Percentiles rank a stretch among this genome's conserved stretches.
These are phyloP conservation scores for Tiaroga cobitis DNA, from an alignment of 2,797 vertebrate genomes.

Conservation along the genomic window DNA sequence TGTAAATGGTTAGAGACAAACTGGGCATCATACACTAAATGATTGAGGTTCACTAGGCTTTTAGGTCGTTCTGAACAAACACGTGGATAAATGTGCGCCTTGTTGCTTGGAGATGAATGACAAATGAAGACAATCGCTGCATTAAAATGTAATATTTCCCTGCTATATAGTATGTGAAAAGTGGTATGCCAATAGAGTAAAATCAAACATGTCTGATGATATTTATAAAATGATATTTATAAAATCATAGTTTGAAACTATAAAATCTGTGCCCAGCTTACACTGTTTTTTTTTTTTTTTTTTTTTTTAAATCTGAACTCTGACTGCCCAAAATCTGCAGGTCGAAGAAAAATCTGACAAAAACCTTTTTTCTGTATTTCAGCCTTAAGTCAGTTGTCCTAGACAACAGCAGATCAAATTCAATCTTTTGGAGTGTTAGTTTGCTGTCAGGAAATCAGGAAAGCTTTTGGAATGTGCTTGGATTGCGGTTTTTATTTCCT, in stretches of 20 bases:
- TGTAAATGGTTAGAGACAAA: not conserved
- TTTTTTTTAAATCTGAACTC: not conserved
- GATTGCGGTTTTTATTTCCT: constrained; percentile 33
- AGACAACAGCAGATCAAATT: not conserved
- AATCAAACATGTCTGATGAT: not conserved
- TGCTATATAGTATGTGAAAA: no score
- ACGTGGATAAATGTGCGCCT: not conserved
- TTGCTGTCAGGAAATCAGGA: constrained; percentile 18
- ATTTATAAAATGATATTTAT: no score
- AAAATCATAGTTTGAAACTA: no score
- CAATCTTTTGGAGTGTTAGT: not conserved
- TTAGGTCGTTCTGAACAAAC: not conserved
- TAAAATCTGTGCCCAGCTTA: not conserved
- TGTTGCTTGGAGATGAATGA: not conserved
- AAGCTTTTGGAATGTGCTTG: constrained; percentile 37
- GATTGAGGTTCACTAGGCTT: not conserved
- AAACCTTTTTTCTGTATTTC: no score
- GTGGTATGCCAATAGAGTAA: not conserved
- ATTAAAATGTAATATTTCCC: no score
- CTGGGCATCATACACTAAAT: not conserved
- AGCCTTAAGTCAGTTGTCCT: not conserved
- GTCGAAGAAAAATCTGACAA: no score
- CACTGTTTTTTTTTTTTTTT: not conserved
- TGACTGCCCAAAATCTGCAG: not conserved
- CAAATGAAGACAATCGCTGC: not conserved